Percentiles rank a stretch among this genome's conserved stretches.
Conservation (phyloP, 2,113 vertebrate genomes). For the Maccullochella peelii region DNA sequence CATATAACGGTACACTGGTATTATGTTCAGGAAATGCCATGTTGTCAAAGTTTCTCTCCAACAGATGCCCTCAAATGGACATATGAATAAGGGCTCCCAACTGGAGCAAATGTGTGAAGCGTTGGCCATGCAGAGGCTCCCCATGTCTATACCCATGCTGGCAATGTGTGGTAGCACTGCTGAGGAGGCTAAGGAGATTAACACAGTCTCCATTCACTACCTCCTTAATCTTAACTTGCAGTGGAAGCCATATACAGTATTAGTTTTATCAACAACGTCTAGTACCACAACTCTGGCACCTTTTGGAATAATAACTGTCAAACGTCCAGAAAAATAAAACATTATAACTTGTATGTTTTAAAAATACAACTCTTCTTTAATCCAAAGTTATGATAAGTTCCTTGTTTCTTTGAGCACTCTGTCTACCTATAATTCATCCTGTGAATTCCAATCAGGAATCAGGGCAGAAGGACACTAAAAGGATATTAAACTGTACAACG, state of each 20-base stretch:
- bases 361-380: neutral
- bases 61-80: conserved; percentile 6
- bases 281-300: neutral
- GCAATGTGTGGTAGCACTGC: conserved; percentile 8
- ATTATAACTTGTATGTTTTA: neutral
- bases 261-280: neutral
- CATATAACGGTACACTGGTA: conserved; percentile 44
- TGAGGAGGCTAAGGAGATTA: conserved; percentile 41
- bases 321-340: neutral
- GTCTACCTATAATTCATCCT: neutral
- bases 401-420: conserved; percentile 13
- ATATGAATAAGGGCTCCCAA: conserved; percentile 23
- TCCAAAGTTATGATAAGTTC: neutral
- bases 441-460: conserved; percentile 22
- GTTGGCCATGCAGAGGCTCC: conserved; percentile 5
- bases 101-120: conserved; percentile 6
- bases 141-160: conserved; percentile 5
- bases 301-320: neutral
- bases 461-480: conserved; percentile 12
- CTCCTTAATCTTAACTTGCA: neutral
- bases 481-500: conserved; percentile 23
- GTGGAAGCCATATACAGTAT: neutral
- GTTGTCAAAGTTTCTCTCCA: conserved; percentile 6
- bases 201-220: conserved; percentile 5
- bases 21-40: conserved; percentile 32